Conservation (phyloP, 2,888 invertebrate genomes). For the Oegoconia quadripuncta region DNA sequence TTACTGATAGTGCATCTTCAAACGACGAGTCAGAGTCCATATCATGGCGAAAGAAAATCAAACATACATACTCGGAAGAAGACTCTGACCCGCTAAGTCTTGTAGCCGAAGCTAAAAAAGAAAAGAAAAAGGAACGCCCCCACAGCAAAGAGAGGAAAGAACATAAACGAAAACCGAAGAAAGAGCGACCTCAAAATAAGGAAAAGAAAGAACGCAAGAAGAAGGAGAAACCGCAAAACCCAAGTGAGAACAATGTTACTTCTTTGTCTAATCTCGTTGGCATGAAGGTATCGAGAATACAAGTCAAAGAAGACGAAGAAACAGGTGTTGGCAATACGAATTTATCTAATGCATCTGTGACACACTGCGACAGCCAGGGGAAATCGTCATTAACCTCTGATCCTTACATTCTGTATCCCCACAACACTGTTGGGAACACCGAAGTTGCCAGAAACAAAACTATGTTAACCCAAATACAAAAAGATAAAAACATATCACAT, state of each 20-base stretch:
- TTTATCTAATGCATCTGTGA: conserved; percentile 20
- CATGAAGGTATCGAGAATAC: conserved; percentile 43
- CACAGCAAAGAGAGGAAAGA: conserved; percentile 57
- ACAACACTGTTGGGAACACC: not conserved
- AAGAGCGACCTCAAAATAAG: conserved; percentile 30
- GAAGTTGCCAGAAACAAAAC: not conserved
- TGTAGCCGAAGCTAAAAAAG: conserved; percentile 38
- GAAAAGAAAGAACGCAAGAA: conserved; percentile 26
- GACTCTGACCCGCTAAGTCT: conserved; percentile 55
- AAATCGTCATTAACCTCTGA: conserved; percentile 44
- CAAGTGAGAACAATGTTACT: conserved; percentile 20
- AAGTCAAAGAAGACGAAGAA: not conserved
- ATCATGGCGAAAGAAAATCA: conserved; percentile 41
- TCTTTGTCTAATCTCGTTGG: conserved; percentile 50
- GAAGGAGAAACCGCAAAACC: conserved; percentile 18
- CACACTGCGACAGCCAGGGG: conserved; percentile 52
- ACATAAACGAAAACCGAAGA: conserved; percentile 27
- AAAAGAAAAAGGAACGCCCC: conserved; percentile 51
- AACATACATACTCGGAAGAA: conserved; percentile 33
- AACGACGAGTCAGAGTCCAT: conserved; percentile 28
- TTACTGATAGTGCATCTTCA: conserved; percentile 35
- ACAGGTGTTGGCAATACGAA: conserved; percentile 6
- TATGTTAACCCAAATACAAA: not conserved
- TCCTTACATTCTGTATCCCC: conserved; percentile 34
- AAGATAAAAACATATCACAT: not conserved